Conservation (phyloP, 2,888 invertebrate species). For the Pseudanteris insignis region DNA sequence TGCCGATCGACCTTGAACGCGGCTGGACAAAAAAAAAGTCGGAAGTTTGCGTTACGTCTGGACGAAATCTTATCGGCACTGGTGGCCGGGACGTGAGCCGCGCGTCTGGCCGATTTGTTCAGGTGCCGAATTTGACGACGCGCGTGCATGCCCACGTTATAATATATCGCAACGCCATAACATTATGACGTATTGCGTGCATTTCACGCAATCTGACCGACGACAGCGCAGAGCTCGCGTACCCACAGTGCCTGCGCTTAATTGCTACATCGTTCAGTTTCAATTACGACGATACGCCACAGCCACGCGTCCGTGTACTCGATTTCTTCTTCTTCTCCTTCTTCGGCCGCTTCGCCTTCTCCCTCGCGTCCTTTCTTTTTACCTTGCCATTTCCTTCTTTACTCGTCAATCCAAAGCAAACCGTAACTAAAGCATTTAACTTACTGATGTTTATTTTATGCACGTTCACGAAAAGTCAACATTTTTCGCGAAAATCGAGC, state of each 20-base stretch:
- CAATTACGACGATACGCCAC: slow-evolving; percentile 42
- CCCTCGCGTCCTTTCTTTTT: slow-evolving; percentile 12
- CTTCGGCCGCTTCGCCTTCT: slow-evolving; percentile 9
- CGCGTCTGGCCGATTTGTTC: too few relatives aligned
- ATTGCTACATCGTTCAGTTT: slow-evolving; percentile 46
- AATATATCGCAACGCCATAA: slow-evolving; percentile 29
- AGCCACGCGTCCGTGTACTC: slow-evolving; percentile 42
- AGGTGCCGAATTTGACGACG: too few relatives aligned
- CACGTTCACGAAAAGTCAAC: slow-evolving; percentile 22
- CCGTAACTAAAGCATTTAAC: slow-evolving; percentile 38
- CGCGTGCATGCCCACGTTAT: too few relatives aligned
- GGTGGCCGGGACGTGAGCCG: too few relatives aligned
- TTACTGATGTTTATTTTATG: slow-evolving; percentile 35
- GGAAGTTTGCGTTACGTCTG: too few relatives aligned
- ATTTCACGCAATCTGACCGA: slow-evolving; percentile 44
- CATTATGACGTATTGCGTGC: slow-evolving; percentile 43
- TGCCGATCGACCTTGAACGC: too few relatives aligned
- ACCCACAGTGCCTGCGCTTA: slow-evolving; percentile 48
- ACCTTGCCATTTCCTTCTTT: slow-evolving; percentile 22
- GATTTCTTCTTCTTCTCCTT: slow-evolving; percentile 37
- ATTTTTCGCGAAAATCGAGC: slow-evolving; percentile 15
- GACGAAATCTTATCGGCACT: too few relatives aligned
- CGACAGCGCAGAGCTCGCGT: slow-evolving; percentile 46
- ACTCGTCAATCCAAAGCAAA: slow-evolving; percentile 39
- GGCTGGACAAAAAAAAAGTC: too few relatives aligned